Evolutionary conservation across 2,888 invertebrate species (phyloP).

Genomic region (Ditylenchus weischeri): DNA sequence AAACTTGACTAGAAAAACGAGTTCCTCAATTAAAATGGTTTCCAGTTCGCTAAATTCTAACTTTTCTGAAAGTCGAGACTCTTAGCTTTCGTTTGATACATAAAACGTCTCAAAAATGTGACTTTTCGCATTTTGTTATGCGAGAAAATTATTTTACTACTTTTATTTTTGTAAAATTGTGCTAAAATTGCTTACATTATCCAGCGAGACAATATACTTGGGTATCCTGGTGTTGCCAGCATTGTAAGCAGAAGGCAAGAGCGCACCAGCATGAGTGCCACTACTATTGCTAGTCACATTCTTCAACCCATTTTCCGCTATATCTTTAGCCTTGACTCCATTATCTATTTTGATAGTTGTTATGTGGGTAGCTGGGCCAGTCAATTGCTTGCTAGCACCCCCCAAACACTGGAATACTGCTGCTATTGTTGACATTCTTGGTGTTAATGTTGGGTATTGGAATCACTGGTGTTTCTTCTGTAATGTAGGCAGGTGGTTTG

Average conservation of each 20-base stretch:
- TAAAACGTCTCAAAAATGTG: no score
- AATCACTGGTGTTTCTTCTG: neutral
- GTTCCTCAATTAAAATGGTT: no score
- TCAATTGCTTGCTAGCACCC: neutral
- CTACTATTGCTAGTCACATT: no score
- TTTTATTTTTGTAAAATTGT: no score
- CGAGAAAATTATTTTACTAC: no score
- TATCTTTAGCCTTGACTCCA: neutral
- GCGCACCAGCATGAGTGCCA: no score
- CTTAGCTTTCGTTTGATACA: no score
- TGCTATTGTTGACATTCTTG: neutral
- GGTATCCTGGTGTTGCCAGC: neutral
- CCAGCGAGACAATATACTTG: conserved; percentile 1
- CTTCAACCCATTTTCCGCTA: neutral
- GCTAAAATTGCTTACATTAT: neutral
- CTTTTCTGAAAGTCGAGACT: no score
- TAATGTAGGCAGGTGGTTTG: neutral
- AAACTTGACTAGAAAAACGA: no score
- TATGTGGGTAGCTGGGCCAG: neutral
- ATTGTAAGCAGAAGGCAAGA: no score
- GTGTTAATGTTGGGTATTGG: neutral
- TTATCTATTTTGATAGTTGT: conserved; percentile 4
- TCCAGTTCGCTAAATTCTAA: no score
- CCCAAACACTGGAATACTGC: conserved; percentile 5
- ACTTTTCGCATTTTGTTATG: no score